Evolutionary conservation across 2,888 invertebrate genomes (phyloP).

Genomic region (Synergus umbraculus): DNA sequence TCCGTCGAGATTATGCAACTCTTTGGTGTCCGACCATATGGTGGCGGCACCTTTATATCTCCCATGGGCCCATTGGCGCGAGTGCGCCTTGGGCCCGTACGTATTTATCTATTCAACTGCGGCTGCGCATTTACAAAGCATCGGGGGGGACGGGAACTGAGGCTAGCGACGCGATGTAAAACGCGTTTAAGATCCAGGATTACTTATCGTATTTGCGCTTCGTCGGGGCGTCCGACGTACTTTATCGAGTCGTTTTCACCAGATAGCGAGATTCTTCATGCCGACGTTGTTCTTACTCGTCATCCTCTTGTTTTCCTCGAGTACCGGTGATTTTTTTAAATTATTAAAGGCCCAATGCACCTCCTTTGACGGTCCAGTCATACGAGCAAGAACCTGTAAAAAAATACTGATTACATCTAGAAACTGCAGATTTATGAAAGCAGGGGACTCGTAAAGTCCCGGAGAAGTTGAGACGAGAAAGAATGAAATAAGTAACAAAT

Average conservation of each 20-base stretch:
- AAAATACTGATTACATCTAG: conserved; percentile 25
- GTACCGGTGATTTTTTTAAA: conserved; percentile 32
- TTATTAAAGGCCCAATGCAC: conserved; percentile 20
- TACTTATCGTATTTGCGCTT: conserved; percentile 51
- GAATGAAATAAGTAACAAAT: background rate
- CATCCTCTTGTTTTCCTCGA: conserved; percentile 22
- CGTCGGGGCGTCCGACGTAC: conserved; percentile 30
- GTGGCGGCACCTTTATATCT: conserved; percentile 73
- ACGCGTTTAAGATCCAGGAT: conserved; percentile 47
- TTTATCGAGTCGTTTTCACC: conserved; percentile 14
- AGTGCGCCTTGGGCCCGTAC: conserved; percentile 51
- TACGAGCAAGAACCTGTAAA: background rate
- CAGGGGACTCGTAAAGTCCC: background rate
- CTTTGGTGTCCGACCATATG: conserved; percentile 66
- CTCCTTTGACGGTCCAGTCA: conserved; percentile 12
- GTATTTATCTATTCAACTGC: conserved; percentile 48
- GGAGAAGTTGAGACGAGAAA: background rate
- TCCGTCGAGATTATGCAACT: conserved; percentile 69
- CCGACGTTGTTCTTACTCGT: conserved; percentile 29
- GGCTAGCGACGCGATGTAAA: conserved; percentile 45
- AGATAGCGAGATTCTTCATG: conserved; percentile 8
- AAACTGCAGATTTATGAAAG: conserved; percentile 19
- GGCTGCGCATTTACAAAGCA: conserved; percentile 42
- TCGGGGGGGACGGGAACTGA: background rate
- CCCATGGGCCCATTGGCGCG: conserved; percentile 62